Evolutionary conservation across 2,113 vertebrate genomes (phyloP).

Genomic region (human): GRCh38 chr3:123281501-123282000

Average conservation of each 20-base stretch:
- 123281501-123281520: not conserved
- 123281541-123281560: not conserved
- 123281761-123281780: not conserved
- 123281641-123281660: not conserved
- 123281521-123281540: not conserved
- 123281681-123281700: not conserved
- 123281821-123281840: not conserved
- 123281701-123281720: not conserved
- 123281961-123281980: not conserved
- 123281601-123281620: not conserved
- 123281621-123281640: not conserved
- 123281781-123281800: rapidly evolving
- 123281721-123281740: not conserved
- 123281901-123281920: not conserved
- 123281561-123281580: not conserved
- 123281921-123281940: not conserved
- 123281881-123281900: not conserved
- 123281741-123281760: not conserved
- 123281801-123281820: not conserved
- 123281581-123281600: not conserved
- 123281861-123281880: not conserved
- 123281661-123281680: not conserved
- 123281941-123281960: not conserved
- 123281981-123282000: not conserved
- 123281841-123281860: not conserved